These are phyloP conservation scores for Cephonodes hylas DNA, from an alignment of 2,888 invertebrate genomes.

Conservation along the genomic window DNA sequence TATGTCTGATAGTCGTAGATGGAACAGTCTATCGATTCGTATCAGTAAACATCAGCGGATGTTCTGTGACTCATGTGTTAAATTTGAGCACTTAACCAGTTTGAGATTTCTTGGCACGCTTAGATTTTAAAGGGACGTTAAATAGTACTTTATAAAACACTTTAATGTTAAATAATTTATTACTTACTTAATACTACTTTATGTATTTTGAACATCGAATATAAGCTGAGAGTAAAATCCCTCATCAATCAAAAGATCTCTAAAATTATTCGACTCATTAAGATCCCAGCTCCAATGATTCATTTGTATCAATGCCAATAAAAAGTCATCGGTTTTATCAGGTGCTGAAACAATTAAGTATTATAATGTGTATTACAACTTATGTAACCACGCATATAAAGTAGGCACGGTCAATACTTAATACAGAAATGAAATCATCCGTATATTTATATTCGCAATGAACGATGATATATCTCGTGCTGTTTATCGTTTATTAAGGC, in stretches of 20 bases:
- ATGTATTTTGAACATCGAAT: no score
- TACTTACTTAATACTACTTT: no score
- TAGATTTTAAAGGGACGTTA: no score
- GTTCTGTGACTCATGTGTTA: no score
- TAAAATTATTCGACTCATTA: no score
- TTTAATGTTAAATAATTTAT: no score
- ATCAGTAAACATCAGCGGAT: background rate
- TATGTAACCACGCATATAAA: background rate
- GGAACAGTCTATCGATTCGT: background rate
- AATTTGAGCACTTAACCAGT: no score
- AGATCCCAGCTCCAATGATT: background rate
- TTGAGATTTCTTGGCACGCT: no score
- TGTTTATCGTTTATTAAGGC: background rate
- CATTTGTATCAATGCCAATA: background rate
- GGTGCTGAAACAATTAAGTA: background rate
- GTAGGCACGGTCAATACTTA: background rate
- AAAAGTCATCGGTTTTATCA: background rate
- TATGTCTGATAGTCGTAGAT: background rate
- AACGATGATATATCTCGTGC: background rate
- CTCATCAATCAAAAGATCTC: no score
- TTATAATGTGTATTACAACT: no score
- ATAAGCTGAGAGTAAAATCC: no score
- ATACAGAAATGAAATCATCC: background rate
- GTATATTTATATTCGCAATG: background rate
- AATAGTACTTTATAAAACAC: no score